Conservation (phyloP, 2,113 vertebrate genomes). For the Aldabrachelys gigantea region DNA sequence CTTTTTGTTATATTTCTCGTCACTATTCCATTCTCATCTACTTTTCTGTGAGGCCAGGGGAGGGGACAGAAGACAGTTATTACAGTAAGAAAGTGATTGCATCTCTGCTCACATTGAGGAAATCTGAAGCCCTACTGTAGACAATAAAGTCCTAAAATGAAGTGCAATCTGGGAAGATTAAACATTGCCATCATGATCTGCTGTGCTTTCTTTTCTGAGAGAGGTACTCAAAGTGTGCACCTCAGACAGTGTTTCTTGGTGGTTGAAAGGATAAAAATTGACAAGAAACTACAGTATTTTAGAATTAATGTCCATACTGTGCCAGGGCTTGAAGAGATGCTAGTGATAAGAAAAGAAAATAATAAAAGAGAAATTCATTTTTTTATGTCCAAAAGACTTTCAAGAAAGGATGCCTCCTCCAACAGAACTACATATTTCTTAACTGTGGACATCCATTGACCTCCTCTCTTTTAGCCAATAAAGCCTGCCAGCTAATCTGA, state of each 20-base stretch:
- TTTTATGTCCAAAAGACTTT: neutral
- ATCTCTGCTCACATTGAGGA: neutral
- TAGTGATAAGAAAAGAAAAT: slow-evolving; percentile 9
- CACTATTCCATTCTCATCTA: slow-evolving; percentile 48
- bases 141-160: neutral
- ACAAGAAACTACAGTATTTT: slow-evolving; percentile 29
- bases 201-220: neutral
- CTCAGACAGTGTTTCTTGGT: slow-evolving; percentile 17
- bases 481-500: slow-evolving; percentile 48
- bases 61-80: neutral
- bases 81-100: neutral
- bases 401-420: neutral
- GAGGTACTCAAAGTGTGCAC: neutral
- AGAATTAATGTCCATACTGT: slow-evolving; percentile 15
- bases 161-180: neutral
- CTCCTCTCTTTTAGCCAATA: slow-evolving; percentile 42
- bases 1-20: slow-evolving; percentile 49
- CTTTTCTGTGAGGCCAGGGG: neutral
- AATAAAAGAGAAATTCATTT: slow-evolving; percentile 2
- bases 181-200: neutral
- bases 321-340: neutral
- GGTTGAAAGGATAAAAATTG: slow-evolving; percentile 9
- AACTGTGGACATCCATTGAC: slow-evolving; percentile 10
- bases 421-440: slow-evolving; percentile 33
- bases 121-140: neutral